Evolutionary conservation across 2,113 vertebrate species (phyloP), one percentile per base, ranked within the genome.

Genomic region (Tetrao urogallus): DNA sequence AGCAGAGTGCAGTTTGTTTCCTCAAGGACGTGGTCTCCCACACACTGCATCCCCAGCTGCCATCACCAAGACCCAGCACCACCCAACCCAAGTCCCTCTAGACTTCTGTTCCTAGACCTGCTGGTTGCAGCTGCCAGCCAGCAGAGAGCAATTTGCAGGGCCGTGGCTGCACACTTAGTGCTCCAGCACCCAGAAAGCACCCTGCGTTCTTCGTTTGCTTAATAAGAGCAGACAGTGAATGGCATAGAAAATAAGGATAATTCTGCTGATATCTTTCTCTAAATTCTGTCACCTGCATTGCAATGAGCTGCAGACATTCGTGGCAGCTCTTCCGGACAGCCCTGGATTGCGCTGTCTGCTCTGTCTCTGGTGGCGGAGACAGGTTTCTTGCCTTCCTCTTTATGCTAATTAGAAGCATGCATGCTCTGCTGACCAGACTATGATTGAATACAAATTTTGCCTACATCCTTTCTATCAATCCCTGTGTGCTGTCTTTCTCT

Each of bases 391-490:
- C 56, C 84, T 79, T 78, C 90, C 58, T 95, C 73, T 91, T 90
- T 40, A 34, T 82, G 85, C 82, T 93, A 73, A 95, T 78, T 52
- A 91, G 95, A 74, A 92, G 73, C 90, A 84, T 48, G 43, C 92
- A 52, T 12, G 82, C 88, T 89, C 83, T 22, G 67, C 70, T 89
- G 86, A 64, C 86, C 86, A 38, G 85, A 64, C 81, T 75, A 38
- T 57, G 81, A 90, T 36, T 74, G 82, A 95, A 93, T 67, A 92
- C 86, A 93, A 87, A 97, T 81, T 47, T 72, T 71, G 78, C 85
- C 82, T 15, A 54, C 91, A 54, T 43, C 73, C 79, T 83, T 73
- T 79, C 91, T 66, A 67, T 88, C 66, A 73, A 6, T 16, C 77
- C 75, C 86, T 18, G 45, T 64, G 3, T 5, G 38, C 73, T 78